Evolutionary conservation across 92 coral and sea anemone genomes (phyloP).

Genomic region (Heteractis magnifica): DNA sequence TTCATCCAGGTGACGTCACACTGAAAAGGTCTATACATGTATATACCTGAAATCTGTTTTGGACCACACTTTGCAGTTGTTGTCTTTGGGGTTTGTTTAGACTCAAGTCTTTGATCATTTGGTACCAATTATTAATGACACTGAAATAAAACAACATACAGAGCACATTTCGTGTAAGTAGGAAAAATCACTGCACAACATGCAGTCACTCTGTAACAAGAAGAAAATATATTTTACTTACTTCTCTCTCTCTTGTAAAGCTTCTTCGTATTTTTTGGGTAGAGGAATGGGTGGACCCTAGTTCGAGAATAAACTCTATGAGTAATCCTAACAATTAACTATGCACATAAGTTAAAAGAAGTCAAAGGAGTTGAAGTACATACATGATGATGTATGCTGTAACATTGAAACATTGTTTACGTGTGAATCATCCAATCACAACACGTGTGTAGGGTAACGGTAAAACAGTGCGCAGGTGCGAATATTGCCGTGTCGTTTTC

Average conservation of each 20-base stretch:
- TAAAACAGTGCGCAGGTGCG: no score
- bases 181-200: neutral
- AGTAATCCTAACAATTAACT: neutral
- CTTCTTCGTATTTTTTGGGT: conserved; percentile 80
- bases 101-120: conserved; percentile 72
- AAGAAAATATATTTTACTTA: conserved; percentile 21
- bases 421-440: no score
- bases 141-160: conserved; percentile 23
- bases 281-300: conserved; percentile 87
- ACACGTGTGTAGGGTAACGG: no score
- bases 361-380: no score
- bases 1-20: neutral
- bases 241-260: conserved; percentile 82
- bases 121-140: conserved; percentile 84
- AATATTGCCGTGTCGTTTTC: no score
- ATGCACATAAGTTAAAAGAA: no score
- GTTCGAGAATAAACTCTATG: neutral
- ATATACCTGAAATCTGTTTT: conserved; percentile 90
- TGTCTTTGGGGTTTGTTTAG: conserved; percentile 69
- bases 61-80: conserved; percentile 89
- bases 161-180: neutral
- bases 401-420: no score
- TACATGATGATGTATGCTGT: no score
- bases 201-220: no score
- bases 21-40: neutral